Base-by-base conservation (phyloP, 2,888 invertebrate species). In the Orchesellides sinensis region DNA sequence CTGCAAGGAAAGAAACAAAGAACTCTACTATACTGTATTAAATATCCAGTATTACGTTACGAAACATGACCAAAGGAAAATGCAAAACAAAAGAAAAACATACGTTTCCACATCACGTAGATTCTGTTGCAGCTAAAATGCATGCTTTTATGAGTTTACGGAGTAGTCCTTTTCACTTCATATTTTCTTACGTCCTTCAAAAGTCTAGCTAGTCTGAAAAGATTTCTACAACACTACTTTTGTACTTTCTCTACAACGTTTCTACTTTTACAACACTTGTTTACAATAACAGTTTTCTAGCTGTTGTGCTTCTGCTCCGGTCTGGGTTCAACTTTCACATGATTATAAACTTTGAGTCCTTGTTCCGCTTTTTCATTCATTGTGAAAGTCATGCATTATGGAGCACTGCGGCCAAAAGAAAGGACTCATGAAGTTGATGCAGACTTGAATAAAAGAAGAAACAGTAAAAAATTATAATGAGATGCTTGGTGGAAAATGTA, bases 301-400 rank as follows among this genome's bases (percentile, higher is more conserved):
- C n/a, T 63, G n/a, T n/a, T n/a, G 32, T 19, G 17, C 8, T 35
- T 54, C 69, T 54, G 29, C 56, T 5, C 56, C 65, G 32, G 23
- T 65, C 56, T 21, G 45, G 21, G 52, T 70, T 63, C 56, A 56
- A 59, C 77, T 47, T 25, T 68, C 32, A 19, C 47, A 56, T 66
- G 66, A 65, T 59, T 68, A 69, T 32, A 61, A 61, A 61, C 61
- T 61, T 54, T 61, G 3, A 56, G 56, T 56, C n/a, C 25, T 56
- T 61, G 54, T 61, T 32, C 32, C 61, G 2, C 59, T 19, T 23
- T 5, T 32, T 29, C 52, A 52, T 52, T 32, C 8, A 61, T 29
- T 12, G n/a, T 1, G 25, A 40, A 61, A 29, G 32, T 29, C 61
- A 61, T 61, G 32, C 32, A 61, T 61, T 61, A 61, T 32, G 23